Conservation (phyloP, 2,113 vertebrate genomes). For the Athene noctua region DNA sequence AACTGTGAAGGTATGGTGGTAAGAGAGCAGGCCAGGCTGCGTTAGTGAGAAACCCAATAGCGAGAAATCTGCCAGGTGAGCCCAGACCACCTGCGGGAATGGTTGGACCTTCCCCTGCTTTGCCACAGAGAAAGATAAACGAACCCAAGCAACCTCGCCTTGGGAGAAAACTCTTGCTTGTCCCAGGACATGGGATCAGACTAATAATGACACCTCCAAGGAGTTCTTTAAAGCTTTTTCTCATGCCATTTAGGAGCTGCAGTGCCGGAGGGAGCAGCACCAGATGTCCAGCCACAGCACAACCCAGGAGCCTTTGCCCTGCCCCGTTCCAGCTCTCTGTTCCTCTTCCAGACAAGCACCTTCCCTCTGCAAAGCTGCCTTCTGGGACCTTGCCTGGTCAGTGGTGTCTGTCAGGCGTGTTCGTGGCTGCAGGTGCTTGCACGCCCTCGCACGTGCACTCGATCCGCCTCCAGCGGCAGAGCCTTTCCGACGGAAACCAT, state of each 20-base stretch:
- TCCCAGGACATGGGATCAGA: background rate
- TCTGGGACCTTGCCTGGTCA: background rate
- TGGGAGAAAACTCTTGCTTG: background rate
- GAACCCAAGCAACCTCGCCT: background rate
- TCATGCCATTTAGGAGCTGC: background rate
- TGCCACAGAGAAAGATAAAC: background rate
- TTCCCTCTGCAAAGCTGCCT: background rate
- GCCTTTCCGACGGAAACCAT: background rate
- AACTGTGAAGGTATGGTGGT: background rate
- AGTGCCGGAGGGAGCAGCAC: background rate
- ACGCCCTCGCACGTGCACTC: fast-evolving
- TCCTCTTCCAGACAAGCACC: background rate
- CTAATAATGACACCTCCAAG: background rate
- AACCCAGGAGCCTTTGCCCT: background rate
- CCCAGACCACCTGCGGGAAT: background rate
- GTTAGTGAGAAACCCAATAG: background rate
- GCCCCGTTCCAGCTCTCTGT: background rate
- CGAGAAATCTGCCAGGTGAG: background rate
- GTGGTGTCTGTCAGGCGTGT: background rate
- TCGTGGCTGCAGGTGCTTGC: background rate
- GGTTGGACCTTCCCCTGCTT: background rate
- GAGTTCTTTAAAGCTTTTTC: background rate
- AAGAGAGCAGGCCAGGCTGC: background rate
- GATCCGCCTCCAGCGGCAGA: fast-evolving
- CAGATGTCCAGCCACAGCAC: background rate